phyloP scores from a whole-genome alignment of 2,113 vertebrate species.

The Psettodes erumei region DNA sequence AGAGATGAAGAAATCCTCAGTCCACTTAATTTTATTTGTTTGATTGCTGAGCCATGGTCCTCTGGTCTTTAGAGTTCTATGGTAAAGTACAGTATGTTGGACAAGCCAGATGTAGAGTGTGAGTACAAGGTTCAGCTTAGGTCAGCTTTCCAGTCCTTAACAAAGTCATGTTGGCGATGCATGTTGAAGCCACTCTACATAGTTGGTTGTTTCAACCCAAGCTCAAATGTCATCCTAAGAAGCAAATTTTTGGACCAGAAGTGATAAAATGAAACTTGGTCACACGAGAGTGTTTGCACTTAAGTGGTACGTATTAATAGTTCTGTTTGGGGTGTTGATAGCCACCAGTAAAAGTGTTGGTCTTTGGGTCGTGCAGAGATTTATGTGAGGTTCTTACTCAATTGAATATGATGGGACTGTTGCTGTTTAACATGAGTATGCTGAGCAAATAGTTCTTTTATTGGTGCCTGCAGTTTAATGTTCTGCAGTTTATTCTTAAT shows the following conservation, averaged over 20 bases:
- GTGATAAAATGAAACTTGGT: conserved; percentile 24
- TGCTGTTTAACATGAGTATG: too few species aligned
- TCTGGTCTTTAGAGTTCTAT: background rate
- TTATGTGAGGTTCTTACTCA: background rate
- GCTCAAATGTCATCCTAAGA: conserved; percentile 33
- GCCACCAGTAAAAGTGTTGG: background rate
- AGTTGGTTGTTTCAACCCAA: background rate
- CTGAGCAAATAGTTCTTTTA: background rate
- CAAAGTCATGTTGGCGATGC: background rate
- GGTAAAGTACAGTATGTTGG: background rate
- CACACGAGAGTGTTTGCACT: conserved; percentile 12
- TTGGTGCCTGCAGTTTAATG: background rate
- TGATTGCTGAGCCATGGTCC: background rate
- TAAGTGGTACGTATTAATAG: conserved; percentile 49
- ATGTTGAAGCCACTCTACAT: background rate
- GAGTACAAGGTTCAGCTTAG: conserved; percentile 30
- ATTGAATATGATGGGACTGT: too few species aligned
- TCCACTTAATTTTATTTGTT: background rate
- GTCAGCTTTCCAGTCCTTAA: conserved; percentile 5
- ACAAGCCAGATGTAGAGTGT: conserved; percentile 73
- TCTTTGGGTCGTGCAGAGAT: background rate
- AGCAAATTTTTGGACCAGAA: conserved; percentile 32
- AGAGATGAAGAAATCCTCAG: background rate
- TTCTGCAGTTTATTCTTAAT: background rate
- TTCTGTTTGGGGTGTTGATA: conserved; percentile 9